phyloP scores from a whole-genome alignment of 2,888 invertebrate species.

The Epiblema foenella region DNA sequence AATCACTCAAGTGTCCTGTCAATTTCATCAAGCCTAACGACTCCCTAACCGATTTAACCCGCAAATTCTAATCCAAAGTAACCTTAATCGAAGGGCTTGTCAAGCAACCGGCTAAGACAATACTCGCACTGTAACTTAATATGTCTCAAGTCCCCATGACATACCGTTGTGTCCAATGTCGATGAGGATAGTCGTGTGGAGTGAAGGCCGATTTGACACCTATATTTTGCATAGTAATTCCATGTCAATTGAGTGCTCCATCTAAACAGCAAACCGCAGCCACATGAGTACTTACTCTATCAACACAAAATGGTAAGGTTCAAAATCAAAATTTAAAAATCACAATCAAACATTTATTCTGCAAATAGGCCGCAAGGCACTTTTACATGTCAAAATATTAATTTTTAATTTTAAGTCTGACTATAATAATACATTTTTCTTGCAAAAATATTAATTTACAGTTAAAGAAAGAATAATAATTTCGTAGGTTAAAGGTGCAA shows the following conservation, averaged over 20 bases:
- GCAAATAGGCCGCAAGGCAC: too few relatives aligned
- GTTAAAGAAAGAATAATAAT: too few relatives aligned
- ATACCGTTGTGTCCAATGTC: slow-evolving; percentile 1
- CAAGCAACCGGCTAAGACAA: slow-evolving; percentile 25
- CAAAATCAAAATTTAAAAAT: too few relatives aligned
- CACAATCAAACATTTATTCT: too few relatives aligned
- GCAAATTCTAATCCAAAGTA: slow-evolving; percentile 10
- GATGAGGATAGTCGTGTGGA: neutral
- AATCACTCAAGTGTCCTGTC: neutral
- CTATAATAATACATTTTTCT: too few relatives aligned
- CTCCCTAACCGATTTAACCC: neutral
- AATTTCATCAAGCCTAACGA: slow-evolving; percentile 18
- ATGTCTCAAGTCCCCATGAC: neutral
- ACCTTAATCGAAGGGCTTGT: slow-evolving; percentile 21
- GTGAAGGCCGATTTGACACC: neutral
- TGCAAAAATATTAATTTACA: too few relatives aligned
- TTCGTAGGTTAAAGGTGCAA: too few relatives aligned
- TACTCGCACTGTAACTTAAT: slow-evolving; percentile 22
- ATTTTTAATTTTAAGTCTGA: too few relatives aligned
- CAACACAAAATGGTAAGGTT: too few relatives aligned
- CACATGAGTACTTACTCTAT: too few relatives aligned
- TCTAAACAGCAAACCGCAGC: too few relatives aligned
- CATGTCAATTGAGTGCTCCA: neutral
- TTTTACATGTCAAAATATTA: too few relatives aligned
- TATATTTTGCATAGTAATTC: neutral